Percentiles rank a stretch among this genome's conserved stretches.
Evolutionary conservation across 2,888 invertebrate genomes (phyloP).

Genomic region (Ichneumoninae sp.): DNA sequence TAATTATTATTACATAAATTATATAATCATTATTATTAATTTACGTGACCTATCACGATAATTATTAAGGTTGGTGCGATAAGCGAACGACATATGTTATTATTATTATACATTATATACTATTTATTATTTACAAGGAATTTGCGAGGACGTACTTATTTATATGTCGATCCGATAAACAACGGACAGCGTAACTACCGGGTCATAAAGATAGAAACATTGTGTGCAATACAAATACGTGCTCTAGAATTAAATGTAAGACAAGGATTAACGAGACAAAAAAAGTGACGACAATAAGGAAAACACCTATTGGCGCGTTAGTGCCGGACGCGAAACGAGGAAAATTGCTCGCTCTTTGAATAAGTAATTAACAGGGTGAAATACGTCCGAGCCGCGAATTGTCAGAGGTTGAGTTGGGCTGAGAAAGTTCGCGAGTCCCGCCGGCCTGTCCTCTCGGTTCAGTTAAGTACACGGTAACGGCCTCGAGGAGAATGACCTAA

Average conservation of each 20-base stretch:
- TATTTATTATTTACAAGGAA: neutral
- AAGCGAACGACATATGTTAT: neutral
- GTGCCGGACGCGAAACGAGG: neutral
- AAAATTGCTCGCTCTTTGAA: slow-evolving; percentile 1
- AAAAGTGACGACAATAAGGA: neutral
- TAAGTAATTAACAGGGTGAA: slow-evolving; percentile 1
- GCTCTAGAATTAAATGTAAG: neutral
- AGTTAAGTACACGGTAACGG: slow-evolving; percentile 25
- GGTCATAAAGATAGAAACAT: neutral
- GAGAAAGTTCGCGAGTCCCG: slow-evolving; percentile 23
- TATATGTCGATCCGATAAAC: neutral
- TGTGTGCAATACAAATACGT: neutral
- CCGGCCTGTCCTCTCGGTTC: slow-evolving; percentile 1
- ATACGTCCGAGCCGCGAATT: neutral
- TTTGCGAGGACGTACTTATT: neutral
- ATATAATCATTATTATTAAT: neutral
- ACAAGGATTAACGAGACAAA: neutral
- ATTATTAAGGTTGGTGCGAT: neutral
- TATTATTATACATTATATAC: neutral
- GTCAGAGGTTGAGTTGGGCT: neutral
- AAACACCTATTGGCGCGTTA: neutral
- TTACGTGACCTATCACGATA: no score
- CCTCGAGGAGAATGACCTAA: slow-evolving; percentile 7
- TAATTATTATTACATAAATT: neutral
- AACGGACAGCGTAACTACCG: neutral